Evolutionary conservation across 37 sponge, comb jelly and placozoan species (phyloP).

Genomic region (Haliclona indistincta): DNA sequence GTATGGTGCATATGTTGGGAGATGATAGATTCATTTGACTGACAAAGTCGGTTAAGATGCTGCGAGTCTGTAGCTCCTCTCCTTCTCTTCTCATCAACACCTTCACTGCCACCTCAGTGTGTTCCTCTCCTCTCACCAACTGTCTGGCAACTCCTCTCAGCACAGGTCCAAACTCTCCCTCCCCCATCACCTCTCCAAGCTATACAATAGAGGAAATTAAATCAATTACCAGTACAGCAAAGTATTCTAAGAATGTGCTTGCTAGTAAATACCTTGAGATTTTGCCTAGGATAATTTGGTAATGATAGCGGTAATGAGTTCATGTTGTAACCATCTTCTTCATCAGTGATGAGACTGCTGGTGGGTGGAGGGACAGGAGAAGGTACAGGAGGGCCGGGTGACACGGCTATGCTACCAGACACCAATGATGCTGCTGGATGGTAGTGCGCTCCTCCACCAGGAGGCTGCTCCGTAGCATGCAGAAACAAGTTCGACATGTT

Average conservation of each 20-base stretch:
- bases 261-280: conserved; percentile 35
- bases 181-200: conserved; percentile 63
- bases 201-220: conserved; percentile 1
- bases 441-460: background rate
- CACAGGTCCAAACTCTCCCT: conserved; percentile 85
- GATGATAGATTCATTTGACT: conserved; percentile 75
- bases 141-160: conserved; percentile 37
- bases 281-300: conserved; percentile 44
- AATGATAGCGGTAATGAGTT: background rate
- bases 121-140: conserved; percentile 7
- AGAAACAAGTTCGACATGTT: background rate
- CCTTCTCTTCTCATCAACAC: conserved; percentile 19
- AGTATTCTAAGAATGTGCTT: background rate
- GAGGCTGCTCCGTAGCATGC: background rate
- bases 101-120: conserved; percentile 65
- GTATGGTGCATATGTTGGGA: conserved; percentile 59
- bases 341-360: background rate
- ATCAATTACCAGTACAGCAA: background rate
- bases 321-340: background rate
- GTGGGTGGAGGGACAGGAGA: background rate
- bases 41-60: conserved; percentile 60
- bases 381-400: conserved; percentile 9
- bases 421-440: background rate
- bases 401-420: background rate
- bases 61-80: conserved; percentile 3